These are phyloP conservation scores for Dryocosmus kuriphilus DNA, from an alignment of 2,888 invertebrate species.

Conservation along the genomic window DNA sequence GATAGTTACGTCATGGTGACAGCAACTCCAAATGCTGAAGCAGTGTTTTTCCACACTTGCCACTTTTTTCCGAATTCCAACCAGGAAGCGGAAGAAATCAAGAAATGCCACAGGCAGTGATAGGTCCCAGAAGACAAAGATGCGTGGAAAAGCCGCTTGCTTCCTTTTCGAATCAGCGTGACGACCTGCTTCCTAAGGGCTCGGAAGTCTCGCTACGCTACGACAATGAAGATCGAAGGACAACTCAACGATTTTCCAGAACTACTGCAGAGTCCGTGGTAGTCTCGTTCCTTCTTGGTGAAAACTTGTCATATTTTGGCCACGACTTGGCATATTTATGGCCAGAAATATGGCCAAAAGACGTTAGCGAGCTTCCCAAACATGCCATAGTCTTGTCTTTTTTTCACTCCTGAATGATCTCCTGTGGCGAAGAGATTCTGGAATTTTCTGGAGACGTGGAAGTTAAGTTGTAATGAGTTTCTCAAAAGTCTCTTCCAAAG, in stretches of 20 bases:
- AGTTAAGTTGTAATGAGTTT: background rate
- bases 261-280: constrained; percentile 44
- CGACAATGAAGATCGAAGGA: constrained; percentile 64
- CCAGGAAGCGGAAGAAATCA: constrained; percentile 35
- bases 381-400: constrained; percentile 59
- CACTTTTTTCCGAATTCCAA: constrained; percentile 4
- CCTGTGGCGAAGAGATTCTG: constrained; percentile 29
- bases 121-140: constrained; percentile 26
- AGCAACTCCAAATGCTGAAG: background rate
- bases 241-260: constrained; percentile 56
- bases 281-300: constrained; percentile 52
- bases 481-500: background rate
- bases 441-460: background rate
- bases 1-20: constrained; percentile 21
- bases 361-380: constrained; percentile 74
- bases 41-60: constrained; percentile 10
- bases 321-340: constrained; percentile 74
- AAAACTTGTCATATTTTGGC: constrained; percentile 73
- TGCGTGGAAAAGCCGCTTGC: constrained; percentile 28
- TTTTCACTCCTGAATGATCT: constrained; percentile 42
- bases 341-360: constrained; percentile 74
- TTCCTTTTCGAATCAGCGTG: constrained; percentile 58
- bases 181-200: constrained; percentile 61
- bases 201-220: constrained; percentile 26
- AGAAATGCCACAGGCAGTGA: constrained; percentile 32